A percentile compares a stretch with the other conserved stretches of the same genome.
phyloP scores from a whole-genome alignment of 1,140 invertebrate genomes.

The Drosophila triauraria region DNA sequence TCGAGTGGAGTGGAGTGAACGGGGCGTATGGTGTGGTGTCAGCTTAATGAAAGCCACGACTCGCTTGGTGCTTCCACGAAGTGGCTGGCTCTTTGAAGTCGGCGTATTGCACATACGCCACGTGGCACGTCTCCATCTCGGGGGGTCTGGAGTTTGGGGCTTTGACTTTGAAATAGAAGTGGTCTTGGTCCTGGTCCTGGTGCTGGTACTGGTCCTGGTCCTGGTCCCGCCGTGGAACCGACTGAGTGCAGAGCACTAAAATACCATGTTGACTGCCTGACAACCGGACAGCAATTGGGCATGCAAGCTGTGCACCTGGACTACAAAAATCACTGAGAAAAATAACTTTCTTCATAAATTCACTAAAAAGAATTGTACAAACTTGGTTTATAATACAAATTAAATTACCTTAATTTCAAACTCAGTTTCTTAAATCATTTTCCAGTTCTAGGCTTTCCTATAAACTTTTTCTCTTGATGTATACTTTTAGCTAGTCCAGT shows the following conservation, averaged over 20 bases:
- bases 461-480: not conserved
- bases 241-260: slow-evolving; percentile 8
- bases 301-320: slow-evolving; percentile 9
- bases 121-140: slow-evolving; percentile 40
- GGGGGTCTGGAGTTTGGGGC: not conserved
- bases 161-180: slow-evolving; percentile 33
- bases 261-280: slow-evolving; percentile 7
- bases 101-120: slow-evolving; percentile 63
- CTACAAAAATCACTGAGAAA: not conserved
- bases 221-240: not conserved
- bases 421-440: not conserved
- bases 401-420: not conserved
- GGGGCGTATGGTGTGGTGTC: slow-evolving; percentile 38
- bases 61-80: slow-evolving; percentile 49
- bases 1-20: slow-evolving; percentile 15
- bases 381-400: too few species aligned
- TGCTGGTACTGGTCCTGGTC: not conserved
- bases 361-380: too few species aligned
- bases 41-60: slow-evolving; percentile 74
- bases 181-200: not conserved
- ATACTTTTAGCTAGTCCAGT: not conserved
- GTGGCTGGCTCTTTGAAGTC: slow-evolving; percentile 69
- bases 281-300: slow-evolving; percentile 21
- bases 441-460: too few species aligned
- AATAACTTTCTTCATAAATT: too few species aligned